Conservation (phyloP, 2,797 vertebrate genomes). For the Carduelis carduelis region DNA sequence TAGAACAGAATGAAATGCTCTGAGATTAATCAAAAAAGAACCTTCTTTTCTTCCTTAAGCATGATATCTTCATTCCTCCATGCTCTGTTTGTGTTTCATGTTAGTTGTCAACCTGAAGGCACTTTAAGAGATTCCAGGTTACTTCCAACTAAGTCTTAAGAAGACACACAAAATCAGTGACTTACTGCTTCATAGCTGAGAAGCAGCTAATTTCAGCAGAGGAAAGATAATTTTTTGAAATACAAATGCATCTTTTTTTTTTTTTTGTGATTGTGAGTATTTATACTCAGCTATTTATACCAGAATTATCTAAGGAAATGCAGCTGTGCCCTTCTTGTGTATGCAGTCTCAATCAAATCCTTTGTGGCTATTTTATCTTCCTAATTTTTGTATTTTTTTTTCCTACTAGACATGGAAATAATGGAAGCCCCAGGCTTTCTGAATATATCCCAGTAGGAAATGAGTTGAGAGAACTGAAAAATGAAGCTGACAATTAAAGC, state of each 20-base stretch:
- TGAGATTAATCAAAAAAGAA: neutral
- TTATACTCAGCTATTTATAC: constrained; percentile 10
- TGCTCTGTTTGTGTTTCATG: neutral
- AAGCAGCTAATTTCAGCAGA: neutral
- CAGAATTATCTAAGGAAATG: constrained; percentile 34
- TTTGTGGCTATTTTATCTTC: constrained; percentile 34
- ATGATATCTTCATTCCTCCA: neutral
- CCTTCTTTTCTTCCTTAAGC: neutral
- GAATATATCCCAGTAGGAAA: neutral
- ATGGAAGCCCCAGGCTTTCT: neutral
- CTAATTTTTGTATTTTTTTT: neutral
- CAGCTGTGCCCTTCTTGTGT: constrained; percentile 13
- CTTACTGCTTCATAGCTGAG: neutral
- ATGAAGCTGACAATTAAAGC: neutral
- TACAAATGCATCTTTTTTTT: neutral
- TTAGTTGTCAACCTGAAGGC: neutral
- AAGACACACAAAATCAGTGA: neutral
- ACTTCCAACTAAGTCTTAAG: neutral
- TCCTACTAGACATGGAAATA: neutral
- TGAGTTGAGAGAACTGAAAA: constrained; percentile 1
- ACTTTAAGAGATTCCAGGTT: neutral
- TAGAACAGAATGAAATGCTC: neutral
- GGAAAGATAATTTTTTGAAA: neutral
- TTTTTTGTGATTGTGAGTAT: neutral
- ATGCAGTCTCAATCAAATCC: constrained; percentile 30